Evolutionary conservation across 1,140 invertebrate genomes (phyloP), one percentile per base, ranked within the genome.

Genomic region (Nymphalis io): DNA sequence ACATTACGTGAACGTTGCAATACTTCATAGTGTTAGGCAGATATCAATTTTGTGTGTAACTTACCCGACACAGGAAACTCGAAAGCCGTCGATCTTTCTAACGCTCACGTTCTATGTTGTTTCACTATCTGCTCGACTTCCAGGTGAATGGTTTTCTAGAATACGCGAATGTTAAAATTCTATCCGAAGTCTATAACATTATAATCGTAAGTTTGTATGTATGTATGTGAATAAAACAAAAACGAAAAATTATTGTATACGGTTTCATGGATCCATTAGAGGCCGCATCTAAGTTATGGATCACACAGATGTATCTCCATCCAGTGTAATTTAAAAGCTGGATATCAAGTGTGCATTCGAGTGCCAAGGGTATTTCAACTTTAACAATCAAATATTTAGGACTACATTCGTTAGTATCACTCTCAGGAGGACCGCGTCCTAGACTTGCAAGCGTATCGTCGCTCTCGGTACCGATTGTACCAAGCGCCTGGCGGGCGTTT

Each of bases 311-410:
- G 79, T 83, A 76, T 76, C 72, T 84, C 83, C 79, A 80, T 87
- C 68, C 72, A 74, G 67, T 80, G 74, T 76, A 82, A 77, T 83
- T 79, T 81, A 68, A 77, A 82, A 82, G 76, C 79, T 76, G 79
- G 76, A 82, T 76, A 73, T 80, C 80, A 83, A 81, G 75, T 79
- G 80, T 73, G 69, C 71, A 74, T 79, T 82, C 72, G 68, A 68
- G 73, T 63, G 80, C 76, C 76, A 83, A 39, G 69, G 75, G 74
- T 87, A 84, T 87, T 86, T 87, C 76, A 78, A 88, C 87, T 84
- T 81, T 88, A 88, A 81, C 82, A 83, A 87, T 88, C 75, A 88
- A 88, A 89, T 87, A 87, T 88, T 88, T 90, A 90, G 85, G 78
- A 80, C 80, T 82, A 89, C 83, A 89, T 89, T 91, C 81, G 87